Base-by-base conservation (phyloP, 2,113 vertebrate species). In the Pedionomus torquatus region DNA sequence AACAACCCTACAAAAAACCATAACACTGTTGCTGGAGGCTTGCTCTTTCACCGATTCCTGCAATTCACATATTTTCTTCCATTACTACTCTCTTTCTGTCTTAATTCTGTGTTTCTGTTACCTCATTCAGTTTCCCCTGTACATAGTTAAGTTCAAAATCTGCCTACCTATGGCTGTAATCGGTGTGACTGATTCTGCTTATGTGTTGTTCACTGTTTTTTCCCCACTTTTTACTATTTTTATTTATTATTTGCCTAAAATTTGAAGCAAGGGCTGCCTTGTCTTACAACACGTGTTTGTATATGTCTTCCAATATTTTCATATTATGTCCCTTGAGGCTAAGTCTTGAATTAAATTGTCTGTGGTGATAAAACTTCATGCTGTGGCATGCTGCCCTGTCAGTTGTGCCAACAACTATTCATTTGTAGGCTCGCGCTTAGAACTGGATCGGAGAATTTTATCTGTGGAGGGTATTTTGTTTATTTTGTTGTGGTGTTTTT, bases 401-500 rank as follows among this genome's bases (percentile, higher is more conserved):
- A 63, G 64, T 66, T 43, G n/a, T 96, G 95, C 94, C 93, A 93
- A 43, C 75, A 92, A 69, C 86, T 95, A 86, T 87, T 92, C 86
- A 63, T 83, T 94, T 95, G 76, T 54, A 51, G 64, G 60, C 41
- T 82, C 76, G 54, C 0, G 5, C 94, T 51, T 58, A 66, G 83
- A 97, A 16, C 51, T 74, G 76, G 28, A 93, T 77, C 69, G 46
- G 89, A 83, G 80, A 90, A 83, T 90, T 92, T 90, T 69, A 61
- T 88, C 44, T 69, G 24, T 41, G 64, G 9, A 16, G 37, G 21
- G 39, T 64, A 41, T 28, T 43, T 33, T 37, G 9, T 43, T 44
- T 35, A 1, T 54, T 25, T 44, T 37, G 4, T 5, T 51, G 26
- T 16, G 49, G 7, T 24, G n/a, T n/a, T n/a, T n/a, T n/a, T n/a